Evolutionary conservation across 2,888 invertebrate genomes (phyloP).

Genomic region (Colletes collaris): DNA sequence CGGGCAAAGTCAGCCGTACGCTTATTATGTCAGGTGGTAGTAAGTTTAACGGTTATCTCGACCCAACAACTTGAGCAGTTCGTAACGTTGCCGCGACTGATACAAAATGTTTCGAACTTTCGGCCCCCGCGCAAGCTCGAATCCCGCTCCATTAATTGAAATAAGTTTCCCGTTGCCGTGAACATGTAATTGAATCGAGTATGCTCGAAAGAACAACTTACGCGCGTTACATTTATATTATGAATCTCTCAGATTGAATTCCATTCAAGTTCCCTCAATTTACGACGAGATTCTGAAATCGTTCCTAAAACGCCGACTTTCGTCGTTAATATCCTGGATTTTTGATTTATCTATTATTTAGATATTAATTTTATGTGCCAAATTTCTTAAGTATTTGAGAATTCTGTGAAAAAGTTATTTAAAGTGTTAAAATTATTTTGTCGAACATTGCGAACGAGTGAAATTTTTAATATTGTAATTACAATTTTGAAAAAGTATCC

Average conservation of each 20-base stretch:
- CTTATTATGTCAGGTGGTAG: constrained; percentile 22
- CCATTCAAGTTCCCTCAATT: not conserved
- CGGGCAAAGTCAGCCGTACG: constrained; percentile 11
- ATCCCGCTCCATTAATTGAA: constrained; percentile 31
- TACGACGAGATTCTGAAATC: too few species aligned
- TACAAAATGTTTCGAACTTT: constrained; percentile 39
- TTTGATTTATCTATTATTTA: too few species aligned
- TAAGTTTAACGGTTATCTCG: constrained; percentile 33
- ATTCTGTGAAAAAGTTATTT: too few species aligned
- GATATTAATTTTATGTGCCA: too few species aligned
- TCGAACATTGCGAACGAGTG: too few species aligned
- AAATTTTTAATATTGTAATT: too few species aligned
- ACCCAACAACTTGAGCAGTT: constrained; percentile 15
- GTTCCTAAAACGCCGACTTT: too few species aligned
- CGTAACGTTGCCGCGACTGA: constrained; percentile 20
- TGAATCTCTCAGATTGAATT: not conserved
- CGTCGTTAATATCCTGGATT: too few species aligned
- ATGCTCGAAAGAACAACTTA: constrained; percentile 14
- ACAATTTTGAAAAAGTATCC: too few species aligned
- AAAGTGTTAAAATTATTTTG: too few species aligned
- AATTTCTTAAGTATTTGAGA: too few species aligned
- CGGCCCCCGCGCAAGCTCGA: constrained; percentile 3
- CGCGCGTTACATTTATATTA: not conserved
- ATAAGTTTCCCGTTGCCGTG: constrained; percentile 17
- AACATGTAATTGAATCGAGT: constrained; percentile 21